Evolutionary conservation across 2,113 vertebrate species (phyloP).

Genomic region (Apeltes quadracus): DNA sequence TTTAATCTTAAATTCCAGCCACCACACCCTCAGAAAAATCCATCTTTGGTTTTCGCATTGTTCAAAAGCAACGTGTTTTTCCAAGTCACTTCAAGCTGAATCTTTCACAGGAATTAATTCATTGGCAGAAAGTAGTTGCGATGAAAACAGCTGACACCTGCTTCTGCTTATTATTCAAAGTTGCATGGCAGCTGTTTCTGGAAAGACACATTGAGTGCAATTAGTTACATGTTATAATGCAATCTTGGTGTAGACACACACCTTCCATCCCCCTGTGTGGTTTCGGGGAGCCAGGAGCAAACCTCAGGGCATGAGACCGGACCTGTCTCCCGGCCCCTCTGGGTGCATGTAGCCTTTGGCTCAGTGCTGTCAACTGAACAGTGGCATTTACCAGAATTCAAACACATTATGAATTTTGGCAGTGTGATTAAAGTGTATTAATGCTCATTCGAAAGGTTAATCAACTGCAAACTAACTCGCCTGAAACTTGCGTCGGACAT

Average conservation of each 20-base stretch:
- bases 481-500: background rate
- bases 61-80: background rate
- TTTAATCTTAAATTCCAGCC: background rate
- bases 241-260: background rate
- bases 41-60: background rate
- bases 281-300: background rate
- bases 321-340: background rate
- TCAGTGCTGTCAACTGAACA: background rate
- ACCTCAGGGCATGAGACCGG: background rate
- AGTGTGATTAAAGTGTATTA: conserved; percentile 43
- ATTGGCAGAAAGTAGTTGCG: background rate
- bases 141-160: background rate
- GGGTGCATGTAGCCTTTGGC: background rate
- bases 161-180: background rate
- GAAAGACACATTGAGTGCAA: background rate
- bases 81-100: background rate
- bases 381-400: conserved; percentile 21
- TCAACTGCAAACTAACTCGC: conserved; percentile 28
- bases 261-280: no score
- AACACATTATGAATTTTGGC: conserved; percentile 8
- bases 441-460: conserved; percentile 12
- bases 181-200: background rate
- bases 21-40: background rate
- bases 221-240: background rate
- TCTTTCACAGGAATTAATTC: background rate